Percentiles rank a stretch among this genome's conserved stretches.
These are phyloP conservation scores for Acleris emargana DNA, from an alignment of 2,888 invertebrate species.

Conservation along the genomic window DNA sequence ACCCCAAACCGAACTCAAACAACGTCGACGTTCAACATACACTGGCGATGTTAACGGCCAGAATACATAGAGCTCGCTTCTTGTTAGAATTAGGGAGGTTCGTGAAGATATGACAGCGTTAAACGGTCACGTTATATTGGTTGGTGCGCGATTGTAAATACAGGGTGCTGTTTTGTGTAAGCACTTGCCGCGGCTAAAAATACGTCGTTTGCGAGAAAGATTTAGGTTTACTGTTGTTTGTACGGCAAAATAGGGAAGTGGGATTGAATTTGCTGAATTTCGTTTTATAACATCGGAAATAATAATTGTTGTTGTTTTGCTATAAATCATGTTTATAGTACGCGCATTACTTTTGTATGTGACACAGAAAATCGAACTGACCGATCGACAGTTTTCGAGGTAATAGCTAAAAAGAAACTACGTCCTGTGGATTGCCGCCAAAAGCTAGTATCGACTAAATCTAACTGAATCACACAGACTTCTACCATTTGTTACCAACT, in stretches of 20 bases:
- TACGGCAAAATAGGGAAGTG: background rate
- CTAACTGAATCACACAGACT: too few species aligned
- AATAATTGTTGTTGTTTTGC: too few species aligned
- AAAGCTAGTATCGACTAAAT: too few species aligned
- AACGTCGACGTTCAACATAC: background rate
- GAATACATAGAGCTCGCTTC: conserved; percentile 9
- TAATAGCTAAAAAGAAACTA: too few species aligned
- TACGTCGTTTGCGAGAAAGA: conserved; percentile 10
- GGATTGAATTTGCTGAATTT: conserved; percentile 5
- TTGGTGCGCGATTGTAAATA: conserved; percentile 13
- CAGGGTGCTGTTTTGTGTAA: conserved; percentile 14
- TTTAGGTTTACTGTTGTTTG: conserved; percentile 10
- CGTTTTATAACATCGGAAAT: too few species aligned
- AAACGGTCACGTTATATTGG: conserved; percentile 10
- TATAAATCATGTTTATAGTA: too few species aligned
- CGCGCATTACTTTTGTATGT: too few species aligned
- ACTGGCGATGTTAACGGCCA: background rate
- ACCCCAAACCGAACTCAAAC: background rate
- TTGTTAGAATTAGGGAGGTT: conserved; percentile 7
- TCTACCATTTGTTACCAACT: background rate
- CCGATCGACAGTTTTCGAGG: too few species aligned
- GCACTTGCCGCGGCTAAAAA: conserved; percentile 18
- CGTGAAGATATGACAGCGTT: background rate
- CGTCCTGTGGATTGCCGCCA: too few species aligned
- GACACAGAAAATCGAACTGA: too few species aligned